phyloP scores from a whole-genome alignment of 1,140 invertebrate genomes.

The Sarcophaga peregrina region DNA sequence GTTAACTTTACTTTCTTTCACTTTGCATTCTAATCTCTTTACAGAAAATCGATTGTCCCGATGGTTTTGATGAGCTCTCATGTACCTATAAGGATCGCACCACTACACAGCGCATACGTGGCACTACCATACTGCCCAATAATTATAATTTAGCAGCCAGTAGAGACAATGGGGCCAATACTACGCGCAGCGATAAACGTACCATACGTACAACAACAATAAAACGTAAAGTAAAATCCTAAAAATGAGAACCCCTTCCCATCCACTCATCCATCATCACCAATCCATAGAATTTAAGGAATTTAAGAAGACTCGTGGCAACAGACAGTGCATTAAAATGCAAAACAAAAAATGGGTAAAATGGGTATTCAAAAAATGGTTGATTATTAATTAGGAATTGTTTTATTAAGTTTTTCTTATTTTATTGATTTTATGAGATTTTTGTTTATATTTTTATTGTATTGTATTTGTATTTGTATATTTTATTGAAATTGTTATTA shows the following conservation, averaged over 20 bases:
- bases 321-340: background rate
- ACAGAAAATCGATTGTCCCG: conserved; percentile 70
- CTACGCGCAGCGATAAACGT: conserved; percentile 44
- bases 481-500: conserved; percentile 8
- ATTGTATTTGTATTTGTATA: background rate
- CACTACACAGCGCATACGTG: conserved; percentile 27
- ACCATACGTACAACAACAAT: conserved; percentile 52
- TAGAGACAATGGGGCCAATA: background rate
- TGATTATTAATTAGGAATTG: conserved; percentile 11
- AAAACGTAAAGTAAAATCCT: conserved; percentile 40
- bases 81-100: conserved; percentile 66
- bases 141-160: conserved; percentile 38
- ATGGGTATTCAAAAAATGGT: background rate
- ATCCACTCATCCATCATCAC: background rate
- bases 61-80: conserved; percentile 73
- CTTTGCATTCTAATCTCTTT: background rate
- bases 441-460: too few relatives aligned
- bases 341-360: background rate
- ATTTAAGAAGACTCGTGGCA: background rate
- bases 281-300: too few relatives aligned
- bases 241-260: background rate
- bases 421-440: too few relatives aligned
- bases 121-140: conserved; percentile 43
- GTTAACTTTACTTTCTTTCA: background rate
- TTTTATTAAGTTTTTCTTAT: background rate